These are phyloP conservation scores for Grus americana DNA, from an alignment of 2,113 vertebrate genomes.

Conservation along the genomic window DNA sequence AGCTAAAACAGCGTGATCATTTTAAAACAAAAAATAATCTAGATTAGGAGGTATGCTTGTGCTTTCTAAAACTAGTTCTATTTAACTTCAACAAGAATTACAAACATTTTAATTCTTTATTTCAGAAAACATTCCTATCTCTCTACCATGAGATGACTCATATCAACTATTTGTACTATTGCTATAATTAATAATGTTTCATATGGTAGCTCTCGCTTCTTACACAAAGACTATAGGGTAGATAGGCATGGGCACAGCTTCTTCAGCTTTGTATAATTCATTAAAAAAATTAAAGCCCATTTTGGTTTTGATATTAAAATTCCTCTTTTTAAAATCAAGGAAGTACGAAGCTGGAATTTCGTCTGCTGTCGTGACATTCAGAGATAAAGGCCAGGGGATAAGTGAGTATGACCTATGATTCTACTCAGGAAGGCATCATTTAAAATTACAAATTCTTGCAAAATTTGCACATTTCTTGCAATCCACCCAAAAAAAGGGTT, in stretches of 20 bases:
- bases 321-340: background rate
- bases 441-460: background rate
- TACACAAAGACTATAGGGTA: background rate
- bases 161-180: background rate
- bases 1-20: background rate
- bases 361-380: background rate
- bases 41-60: background rate
- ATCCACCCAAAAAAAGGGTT: background rate
- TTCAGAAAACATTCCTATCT: background rate
- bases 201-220: background rate
- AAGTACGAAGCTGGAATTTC: background rate
- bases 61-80: background rate
- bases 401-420: background rate
- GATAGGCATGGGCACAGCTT: background rate
- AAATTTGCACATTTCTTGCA: background rate
- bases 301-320: background rate
- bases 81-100: background rate
- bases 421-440: background rate
- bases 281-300: background rate
- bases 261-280: background rate
- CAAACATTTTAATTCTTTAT: background rate
- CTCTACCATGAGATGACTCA: background rate
- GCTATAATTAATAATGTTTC: background rate
- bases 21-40: conserved; percentile 7
- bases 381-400: background rate